These are phyloP conservation scores for Pediacus dermestoides DNA, from an alignment of 2,888 invertebrate species.

Conservation along the genomic window DNA sequence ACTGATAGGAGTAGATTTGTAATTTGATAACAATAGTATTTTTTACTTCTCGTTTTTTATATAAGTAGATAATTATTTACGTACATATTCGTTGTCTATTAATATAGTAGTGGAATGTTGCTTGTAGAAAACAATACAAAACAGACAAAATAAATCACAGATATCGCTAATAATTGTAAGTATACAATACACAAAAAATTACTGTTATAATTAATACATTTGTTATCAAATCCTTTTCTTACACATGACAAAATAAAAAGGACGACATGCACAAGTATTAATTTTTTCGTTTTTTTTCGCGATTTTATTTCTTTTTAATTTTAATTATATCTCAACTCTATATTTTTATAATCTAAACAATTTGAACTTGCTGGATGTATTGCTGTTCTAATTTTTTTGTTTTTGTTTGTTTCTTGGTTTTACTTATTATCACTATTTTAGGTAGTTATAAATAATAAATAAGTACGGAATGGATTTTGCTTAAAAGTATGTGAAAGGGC, in stretches of 20 bases:
- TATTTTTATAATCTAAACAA: slow-evolving; percentile 33
- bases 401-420: slow-evolving; percentile 27
- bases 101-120: too few relatives aligned
- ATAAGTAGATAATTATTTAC: too few relatives aligned
- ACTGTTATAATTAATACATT: neutral
- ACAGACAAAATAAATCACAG: too few relatives aligned
- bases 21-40: slow-evolving; percentile 29
- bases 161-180: too few relatives aligned
- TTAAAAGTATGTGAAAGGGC: too few relatives aligned
- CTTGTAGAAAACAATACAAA: too few relatives aligned
- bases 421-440: slow-evolving; percentile 26
- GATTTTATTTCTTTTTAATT: neutral
- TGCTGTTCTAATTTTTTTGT: slow-evolving; percentile 39
- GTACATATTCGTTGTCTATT: too few relatives aligned
- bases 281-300: neutral
- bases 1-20: slow-evolving; percentile 33
- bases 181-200: too few relatives aligned
- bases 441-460: slow-evolving; percentile 21
- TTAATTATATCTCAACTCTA: slow-evolving; percentile 3
- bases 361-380: slow-evolving; percentile 44
- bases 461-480: slow-evolving; percentile 28
- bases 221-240: neutral
- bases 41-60: slow-evolving; percentile 1
- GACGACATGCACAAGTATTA: slow-evolving; percentile 25
- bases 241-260: slow-evolving; percentile 13